phyloP scores from a whole-genome alignment of 2,113 vertebrate genomes.

The Onychorhynchus coronatus region DNA sequence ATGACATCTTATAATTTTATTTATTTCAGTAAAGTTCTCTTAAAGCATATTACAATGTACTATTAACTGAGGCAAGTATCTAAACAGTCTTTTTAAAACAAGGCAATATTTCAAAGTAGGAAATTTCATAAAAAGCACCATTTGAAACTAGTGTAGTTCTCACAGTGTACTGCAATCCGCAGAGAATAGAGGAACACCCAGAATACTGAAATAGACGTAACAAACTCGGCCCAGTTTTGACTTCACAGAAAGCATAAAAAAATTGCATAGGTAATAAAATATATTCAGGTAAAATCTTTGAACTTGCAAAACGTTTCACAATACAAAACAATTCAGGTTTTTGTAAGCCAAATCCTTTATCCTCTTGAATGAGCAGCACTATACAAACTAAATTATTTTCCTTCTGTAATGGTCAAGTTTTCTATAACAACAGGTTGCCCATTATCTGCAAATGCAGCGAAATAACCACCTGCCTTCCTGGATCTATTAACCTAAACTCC shows the following conservation, averaged over 20 bases:
- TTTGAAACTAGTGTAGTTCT: background rate
- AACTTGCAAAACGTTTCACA: background rate
- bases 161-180: background rate
- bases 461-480: background rate
- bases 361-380: background rate
- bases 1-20: background rate
- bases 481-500: background rate
- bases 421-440: background rate
- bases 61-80: background rate
- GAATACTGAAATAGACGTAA: background rate
- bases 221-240: background rate
- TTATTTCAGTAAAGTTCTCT: conserved; percentile 19
- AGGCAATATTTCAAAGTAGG: background rate
- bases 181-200: background rate
- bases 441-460: background rate
- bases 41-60: background rate
- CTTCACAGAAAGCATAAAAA: background rate
- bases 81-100: conserved; percentile 7
- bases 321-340: background rate
- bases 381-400: background rate
- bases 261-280: background rate
- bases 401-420: background rate
- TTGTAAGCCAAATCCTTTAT: background rate
- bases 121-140: background rate
- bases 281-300: background rate